Evolutionary conservation across 1,140 invertebrate genomes (phyloP).

Genomic region (Teleogryllus occipitalis): DNA sequence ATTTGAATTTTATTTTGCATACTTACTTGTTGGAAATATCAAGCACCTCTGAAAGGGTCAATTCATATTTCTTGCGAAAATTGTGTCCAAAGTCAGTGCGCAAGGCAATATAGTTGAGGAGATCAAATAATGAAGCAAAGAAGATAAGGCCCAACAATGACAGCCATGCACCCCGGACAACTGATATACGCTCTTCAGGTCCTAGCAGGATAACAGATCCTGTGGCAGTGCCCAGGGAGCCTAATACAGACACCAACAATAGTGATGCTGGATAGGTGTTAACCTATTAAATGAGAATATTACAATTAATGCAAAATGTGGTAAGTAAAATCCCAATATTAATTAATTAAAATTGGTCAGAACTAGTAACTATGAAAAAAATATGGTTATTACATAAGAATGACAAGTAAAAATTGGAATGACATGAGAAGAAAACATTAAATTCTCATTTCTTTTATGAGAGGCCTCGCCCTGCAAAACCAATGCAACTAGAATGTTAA

Average conservation of each 20-base stretch:
- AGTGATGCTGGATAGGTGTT: slow-evolving; percentile 24
- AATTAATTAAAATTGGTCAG: too few relatives aligned
- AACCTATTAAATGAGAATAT: not conserved
- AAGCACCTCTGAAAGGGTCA: slow-evolving; percentile 50
- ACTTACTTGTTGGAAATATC: slow-evolving; percentile 64
- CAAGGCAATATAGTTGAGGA: slow-evolving; percentile 47
- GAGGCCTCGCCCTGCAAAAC: too few relatives aligned
- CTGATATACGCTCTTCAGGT: slow-evolving; percentile 42
- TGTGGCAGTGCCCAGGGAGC: slow-evolving; percentile 33
- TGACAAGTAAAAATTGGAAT: too few relatives aligned
- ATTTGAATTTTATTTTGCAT: not conserved
- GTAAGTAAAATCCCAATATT: too few relatives aligned
- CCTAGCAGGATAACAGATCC: slow-evolving; percentile 35
- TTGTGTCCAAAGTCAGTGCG: slow-evolving; percentile 45
- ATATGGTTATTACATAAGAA: too few relatives aligned
- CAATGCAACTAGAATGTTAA: too few relatives aligned
- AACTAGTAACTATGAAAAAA: too few relatives aligned
- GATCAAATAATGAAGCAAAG: slow-evolving; percentile 51
- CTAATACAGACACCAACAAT: slow-evolving; percentile 32
- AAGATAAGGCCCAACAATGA: slow-evolving; percentile 51
- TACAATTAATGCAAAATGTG: not conserved
- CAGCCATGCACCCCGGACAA: slow-evolving; percentile 45
- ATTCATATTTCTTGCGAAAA: slow-evolving; percentile 48
- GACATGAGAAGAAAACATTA: too few relatives aligned
- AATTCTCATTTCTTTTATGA: too few relatives aligned